Conservation (phyloP, 2,113 vertebrate genomes). For the Syrmaticus mikado region DNA sequence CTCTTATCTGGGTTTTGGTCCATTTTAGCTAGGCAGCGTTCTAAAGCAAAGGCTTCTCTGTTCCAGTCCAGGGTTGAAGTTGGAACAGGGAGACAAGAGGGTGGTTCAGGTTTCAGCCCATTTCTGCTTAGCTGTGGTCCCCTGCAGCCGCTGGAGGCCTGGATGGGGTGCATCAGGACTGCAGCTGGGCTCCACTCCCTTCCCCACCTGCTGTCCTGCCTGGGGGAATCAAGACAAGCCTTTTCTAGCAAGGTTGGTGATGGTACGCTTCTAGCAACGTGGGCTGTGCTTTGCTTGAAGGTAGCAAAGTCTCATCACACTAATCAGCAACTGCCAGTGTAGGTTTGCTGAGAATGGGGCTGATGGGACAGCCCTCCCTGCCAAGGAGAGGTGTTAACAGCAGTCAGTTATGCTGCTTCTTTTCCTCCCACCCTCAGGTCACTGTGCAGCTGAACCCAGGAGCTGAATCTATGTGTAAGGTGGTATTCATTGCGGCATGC, state of each 20-base stretch:
- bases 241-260: background rate
- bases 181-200: rapidly evolving
- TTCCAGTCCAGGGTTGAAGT: background rate
- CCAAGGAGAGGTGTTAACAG: background rate
- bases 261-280: background rate
- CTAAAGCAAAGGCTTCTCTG: background rate
- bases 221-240: background rate
- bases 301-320: background rate
- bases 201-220: background rate
- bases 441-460: background rate
- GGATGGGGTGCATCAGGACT: rapidly evolving
- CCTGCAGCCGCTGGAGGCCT: background rate
- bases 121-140: background rate
- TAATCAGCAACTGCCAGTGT: background rate
- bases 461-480: rapidly evolving
- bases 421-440: background rate
- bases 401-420: background rate
- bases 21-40: background rate
- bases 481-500: background rate
- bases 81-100: background rate
- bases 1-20: background rate
- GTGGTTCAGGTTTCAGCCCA: background rate
- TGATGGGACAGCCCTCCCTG: background rate
- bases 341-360: background rate
- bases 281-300: background rate